Evolutionary conservation across 2,113 vertebrate genomes (phyloP).

Genomic region (Cervus canadensis): DNA sequence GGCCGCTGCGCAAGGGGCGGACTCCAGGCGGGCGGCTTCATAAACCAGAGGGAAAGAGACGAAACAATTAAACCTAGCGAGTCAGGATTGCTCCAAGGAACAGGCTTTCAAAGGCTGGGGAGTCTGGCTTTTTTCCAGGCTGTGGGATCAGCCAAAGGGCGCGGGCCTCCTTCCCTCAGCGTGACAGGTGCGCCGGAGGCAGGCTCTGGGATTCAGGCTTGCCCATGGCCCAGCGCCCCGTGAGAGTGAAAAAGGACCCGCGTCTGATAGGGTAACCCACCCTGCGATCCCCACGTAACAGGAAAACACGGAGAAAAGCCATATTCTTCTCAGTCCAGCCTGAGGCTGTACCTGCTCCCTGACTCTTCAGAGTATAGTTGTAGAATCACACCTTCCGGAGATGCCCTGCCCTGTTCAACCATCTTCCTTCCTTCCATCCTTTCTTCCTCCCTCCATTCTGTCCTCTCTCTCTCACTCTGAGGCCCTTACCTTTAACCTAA

Average conservation of each 20-base stretch:
- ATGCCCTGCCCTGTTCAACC: background rate
- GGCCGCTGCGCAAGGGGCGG: slow-evolving; percentile 57
- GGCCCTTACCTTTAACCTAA: background rate
- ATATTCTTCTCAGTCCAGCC: background rate
- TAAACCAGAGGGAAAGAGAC: slow-evolving; percentile 43
- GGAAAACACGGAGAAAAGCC: background rate
- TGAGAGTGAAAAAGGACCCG: slow-evolving; percentile 2
- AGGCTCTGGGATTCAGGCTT: background rate
- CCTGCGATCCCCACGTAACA: background rate
- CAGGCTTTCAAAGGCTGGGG: slow-evolving; percentile 61
- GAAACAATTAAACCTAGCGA: slow-evolving; percentile 60
- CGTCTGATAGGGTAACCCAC: background rate
- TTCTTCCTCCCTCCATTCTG: background rate
- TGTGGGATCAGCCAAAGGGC: slow-evolving; percentile 77
- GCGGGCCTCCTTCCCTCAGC: background rate
- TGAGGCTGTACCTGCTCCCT: background rate
- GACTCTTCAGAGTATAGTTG: background rate
- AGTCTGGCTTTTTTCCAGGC: slow-evolving; percentile 77
- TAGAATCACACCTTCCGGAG: background rate
- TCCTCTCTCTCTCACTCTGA: background rate
- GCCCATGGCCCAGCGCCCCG: background rate
- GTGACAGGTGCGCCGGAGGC: slow-evolving; percentile 52
- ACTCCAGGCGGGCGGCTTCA: slow-evolving; percentile 58
- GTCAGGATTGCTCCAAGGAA: slow-evolving; percentile 49
- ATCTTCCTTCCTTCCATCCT: background rate